Evolutionary conservation across 1,140 invertebrate species (phyloP).

Genomic region (Bombus waltoni): DNA sequence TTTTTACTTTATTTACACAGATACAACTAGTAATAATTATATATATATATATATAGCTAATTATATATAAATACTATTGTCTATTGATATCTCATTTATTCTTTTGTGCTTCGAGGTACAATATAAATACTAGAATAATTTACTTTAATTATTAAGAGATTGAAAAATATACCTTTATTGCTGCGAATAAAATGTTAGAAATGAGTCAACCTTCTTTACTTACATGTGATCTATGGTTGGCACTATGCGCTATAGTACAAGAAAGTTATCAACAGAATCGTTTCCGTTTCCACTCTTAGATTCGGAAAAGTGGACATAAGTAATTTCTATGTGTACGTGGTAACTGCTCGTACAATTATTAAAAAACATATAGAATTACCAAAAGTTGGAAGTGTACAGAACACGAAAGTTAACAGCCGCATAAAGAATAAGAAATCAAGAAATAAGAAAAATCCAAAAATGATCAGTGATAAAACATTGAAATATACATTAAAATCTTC

Average conservation of each 20-base stretch:
- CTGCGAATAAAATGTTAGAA: not conserved
- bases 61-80: not conserved
- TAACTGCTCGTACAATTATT: not conserved
- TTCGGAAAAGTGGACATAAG: not conserved
- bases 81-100: no score
- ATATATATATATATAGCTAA: not conserved
- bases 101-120: no score
- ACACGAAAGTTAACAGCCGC: not conserved
- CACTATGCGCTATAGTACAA: not conserved
- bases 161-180: not conserved
- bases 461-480: not conserved
- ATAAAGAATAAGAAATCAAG: not conserved
- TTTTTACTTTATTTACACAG: not conserved
- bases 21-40: not conserved
- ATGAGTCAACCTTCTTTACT: not conserved
- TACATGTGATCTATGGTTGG: not conserved
- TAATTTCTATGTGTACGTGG: not conserved
- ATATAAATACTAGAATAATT: not conserved
- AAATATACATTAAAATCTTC: not conserved
- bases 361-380: not conserved
- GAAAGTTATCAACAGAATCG: not conserved
- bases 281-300: not conserved
- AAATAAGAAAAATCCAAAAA: not conserved
- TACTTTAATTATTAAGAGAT: not conserved
- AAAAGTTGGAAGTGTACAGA: not conserved